Conservation (phyloP, 2,888 invertebrate genomes). For the Drosophila testacea region DNA sequence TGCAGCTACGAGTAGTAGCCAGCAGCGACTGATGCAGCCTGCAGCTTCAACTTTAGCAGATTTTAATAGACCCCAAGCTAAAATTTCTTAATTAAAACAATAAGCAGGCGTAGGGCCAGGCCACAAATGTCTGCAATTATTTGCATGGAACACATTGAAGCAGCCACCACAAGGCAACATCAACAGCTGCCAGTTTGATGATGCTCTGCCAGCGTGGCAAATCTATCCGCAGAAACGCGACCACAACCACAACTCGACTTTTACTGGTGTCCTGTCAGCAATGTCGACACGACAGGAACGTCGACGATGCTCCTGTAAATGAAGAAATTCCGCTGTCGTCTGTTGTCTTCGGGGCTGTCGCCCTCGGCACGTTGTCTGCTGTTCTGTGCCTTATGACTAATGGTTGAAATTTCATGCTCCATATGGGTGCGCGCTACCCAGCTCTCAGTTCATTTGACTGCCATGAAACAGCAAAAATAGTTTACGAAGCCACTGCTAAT, state of each 20-base stretch:
- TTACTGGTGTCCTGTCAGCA: slow-evolving; percentile 62
- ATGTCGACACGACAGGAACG: slow-evolving; percentile 62
- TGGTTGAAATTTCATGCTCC: slow-evolving; percentile 72
- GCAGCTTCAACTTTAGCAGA: slow-evolving; percentile 40
- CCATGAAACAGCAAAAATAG: slow-evolving; percentile 64
- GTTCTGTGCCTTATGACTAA: slow-evolving; percentile 63
- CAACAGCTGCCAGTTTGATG: slow-evolving; percentile 64
- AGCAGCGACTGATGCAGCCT: slow-evolving; percentile 20
- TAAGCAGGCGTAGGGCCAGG: slow-evolving; percentile 60
- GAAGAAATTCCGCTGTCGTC: slow-evolving; percentile 74
- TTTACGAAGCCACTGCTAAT: slow-evolving; percentile 30
- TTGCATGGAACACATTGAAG: slow-evolving; percentile 61
- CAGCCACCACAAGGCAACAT: slow-evolving; percentile 38
- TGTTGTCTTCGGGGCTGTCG: slow-evolving; percentile 67
- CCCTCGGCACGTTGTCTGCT: slow-evolving; percentile 26
- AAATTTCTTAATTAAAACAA: slow-evolving; percentile 80
- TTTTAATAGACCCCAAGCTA: slow-evolving; percentile 68
- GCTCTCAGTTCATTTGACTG: slow-evolving; percentile 65
- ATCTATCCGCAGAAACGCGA: slow-evolving; percentile 71
- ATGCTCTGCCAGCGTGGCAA: slow-evolving; percentile 50
- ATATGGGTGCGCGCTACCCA: slow-evolving; percentile 51
- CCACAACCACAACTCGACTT: slow-evolving; percentile 72
- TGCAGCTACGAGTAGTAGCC: slow-evolving; percentile 29
- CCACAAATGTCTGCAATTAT: slow-evolving; percentile 78
- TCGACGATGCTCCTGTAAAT: slow-evolving; percentile 66